phyloP scores from a whole-genome alignment of 2,797 vertebrate species.

The Nannoperca australis region DNA sequence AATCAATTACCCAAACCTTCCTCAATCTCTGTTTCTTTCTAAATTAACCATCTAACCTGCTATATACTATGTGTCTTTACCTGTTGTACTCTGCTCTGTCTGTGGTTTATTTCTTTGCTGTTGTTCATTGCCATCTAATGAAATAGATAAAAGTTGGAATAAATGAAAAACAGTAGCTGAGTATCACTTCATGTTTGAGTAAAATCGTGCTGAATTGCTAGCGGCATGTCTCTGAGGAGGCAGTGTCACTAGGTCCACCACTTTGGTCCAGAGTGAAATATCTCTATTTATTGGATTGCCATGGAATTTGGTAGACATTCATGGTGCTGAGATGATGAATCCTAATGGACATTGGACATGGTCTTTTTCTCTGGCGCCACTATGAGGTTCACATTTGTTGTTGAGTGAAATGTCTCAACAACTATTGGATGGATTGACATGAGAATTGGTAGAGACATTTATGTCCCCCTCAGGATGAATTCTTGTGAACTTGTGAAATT shows the following conservation, averaged over 20 bases:
- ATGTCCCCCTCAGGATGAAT: background rate
- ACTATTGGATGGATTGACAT: background rate
- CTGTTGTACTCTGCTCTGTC: slow-evolving; percentile 7
- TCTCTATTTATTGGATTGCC: too few relatives aligned
- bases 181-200: background rate
- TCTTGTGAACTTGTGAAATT: background rate
- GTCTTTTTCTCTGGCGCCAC: background rate
- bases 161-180: background rate
- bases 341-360: background rate
- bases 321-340: background rate
- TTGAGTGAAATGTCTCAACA: background rate
- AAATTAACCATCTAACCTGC: slow-evolving; percentile 7
- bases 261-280: background rate
- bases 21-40: slow-evolving; percentile 20
- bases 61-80: background rate
- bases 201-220: background rate
- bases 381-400: background rate
- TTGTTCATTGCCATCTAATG: background rate
- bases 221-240: background rate
- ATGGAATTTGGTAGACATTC: too few relatives aligned
- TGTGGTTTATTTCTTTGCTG: background rate
- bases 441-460: background rate
- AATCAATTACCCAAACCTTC: slow-evolving; percentile 49
- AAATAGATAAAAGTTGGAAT: background rate
- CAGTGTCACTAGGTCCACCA: background rate